Evolutionary conservation across 2,113 vertebrate species (phyloP), one percentile per base, ranked within the genome.

Genomic region (Sitta europaea): DNA sequence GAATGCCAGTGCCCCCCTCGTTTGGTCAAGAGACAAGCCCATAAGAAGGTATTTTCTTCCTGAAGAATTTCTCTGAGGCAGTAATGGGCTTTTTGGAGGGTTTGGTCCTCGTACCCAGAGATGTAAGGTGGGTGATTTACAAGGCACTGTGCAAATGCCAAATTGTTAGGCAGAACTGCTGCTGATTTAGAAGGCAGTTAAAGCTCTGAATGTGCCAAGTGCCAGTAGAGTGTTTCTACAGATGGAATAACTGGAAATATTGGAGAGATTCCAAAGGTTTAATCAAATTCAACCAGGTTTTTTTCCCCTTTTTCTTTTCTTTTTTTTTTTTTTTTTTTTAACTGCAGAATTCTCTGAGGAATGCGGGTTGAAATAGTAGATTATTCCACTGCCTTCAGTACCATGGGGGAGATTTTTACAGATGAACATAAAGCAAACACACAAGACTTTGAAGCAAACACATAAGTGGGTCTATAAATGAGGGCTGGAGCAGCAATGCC

Each of bases 161-260:
- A 96, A 95, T 97, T 97, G 95, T 97, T 94, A 96, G 92, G 96
- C 95, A 97, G 96, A 97, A 45, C 96, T 96, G 93, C 97, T 95
- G 97, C 97, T 97, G 97, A 96, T 97, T 97, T 96, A 95, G 95
- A 96, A 97, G 95, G 97, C 96, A 97, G 97, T 94, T 96, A 97
- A 97, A 96, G 94, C 96, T 96, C 87, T 89, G 91, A 91, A 80
- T 96, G 97, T 97, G 96, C 97, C 97, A 97, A 97, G 96, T 96
- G 95, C 96, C 91, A 84, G 96, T 96, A 96, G 97, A 97, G 96
- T 96, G 96, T 97, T 97, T 97, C 96, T 97, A 93, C 97, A 97
- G 97, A 97, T 97, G 97, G 97, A 97, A 97, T 97, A 97, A 97
- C 97, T 97, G 96, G 95, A 96, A 97, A 97, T 97, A 96, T 97